Evolutionary conservation across 2,888 invertebrate genomes (phyloP).

Genomic region (Abrostola tripartita): DNA sequence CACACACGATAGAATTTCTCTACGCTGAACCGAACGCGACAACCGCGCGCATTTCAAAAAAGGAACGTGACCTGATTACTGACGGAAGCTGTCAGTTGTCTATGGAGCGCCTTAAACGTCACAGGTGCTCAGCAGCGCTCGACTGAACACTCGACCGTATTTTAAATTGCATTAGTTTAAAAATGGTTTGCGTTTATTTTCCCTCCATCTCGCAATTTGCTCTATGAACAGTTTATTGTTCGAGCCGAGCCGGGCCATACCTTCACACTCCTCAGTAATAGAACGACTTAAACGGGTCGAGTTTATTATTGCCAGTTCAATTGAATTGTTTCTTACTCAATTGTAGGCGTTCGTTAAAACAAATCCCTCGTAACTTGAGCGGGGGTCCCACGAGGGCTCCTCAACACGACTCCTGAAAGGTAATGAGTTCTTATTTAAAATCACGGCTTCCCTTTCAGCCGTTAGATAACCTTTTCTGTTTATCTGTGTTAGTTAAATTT

Average conservation of each 20-base stretch:
- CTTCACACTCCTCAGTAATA: slow-evolving; percentile 70
- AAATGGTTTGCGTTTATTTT: slow-evolving; percentile 57
- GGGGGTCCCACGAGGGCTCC: slow-evolving; percentile 23
- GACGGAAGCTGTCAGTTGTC: slow-evolving; percentile 83
- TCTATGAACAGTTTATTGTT: slow-evolving; percentile 77
- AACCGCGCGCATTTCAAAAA: slow-evolving; percentile 81
- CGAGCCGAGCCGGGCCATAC: slow-evolving; percentile 68
- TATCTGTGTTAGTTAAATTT: slow-evolving; percentile 24
- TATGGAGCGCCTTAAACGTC: slow-evolving; percentile 71
- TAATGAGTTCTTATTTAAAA: slow-evolving; percentile 53
- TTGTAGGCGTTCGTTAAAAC: slow-evolving; percentile 63
- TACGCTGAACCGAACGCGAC: slow-evolving; percentile 65
- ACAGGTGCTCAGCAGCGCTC: slow-evolving; percentile 62
- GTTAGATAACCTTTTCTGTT: slow-evolving; percentile 28
- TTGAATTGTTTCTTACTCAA: slow-evolving; percentile 68
- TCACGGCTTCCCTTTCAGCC: slow-evolving; percentile 25
- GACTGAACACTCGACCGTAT: slow-evolving; percentile 64
- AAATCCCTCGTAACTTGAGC: slow-evolving; percentile 53
- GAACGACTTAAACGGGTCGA: slow-evolving; percentile 68
- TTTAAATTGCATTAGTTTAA: slow-evolving; percentile 52
- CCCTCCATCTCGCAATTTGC: slow-evolving; percentile 58
- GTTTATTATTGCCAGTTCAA: slow-evolving; percentile 72
- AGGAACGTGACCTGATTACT: slow-evolving; percentile 87
- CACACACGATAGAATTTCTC: slow-evolving; percentile 61
- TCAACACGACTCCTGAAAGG: slow-evolving; percentile 34